Evolutionary conservation across 64 coral and sea anemone species (phyloP).

Genomic region (Porites lutea): DNA sequence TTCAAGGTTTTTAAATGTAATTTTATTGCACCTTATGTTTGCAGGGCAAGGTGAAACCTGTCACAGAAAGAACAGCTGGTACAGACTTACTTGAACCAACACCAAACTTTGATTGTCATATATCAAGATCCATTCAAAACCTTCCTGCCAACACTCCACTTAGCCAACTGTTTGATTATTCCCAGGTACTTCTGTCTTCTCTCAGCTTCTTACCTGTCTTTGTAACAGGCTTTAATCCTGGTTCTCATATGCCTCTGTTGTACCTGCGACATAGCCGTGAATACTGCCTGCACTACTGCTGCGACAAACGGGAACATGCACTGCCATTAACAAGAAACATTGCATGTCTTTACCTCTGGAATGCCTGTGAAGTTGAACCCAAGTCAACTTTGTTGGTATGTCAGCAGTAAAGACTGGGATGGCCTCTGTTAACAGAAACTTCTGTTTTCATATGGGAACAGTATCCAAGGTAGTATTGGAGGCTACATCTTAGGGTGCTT

Average conservation of each 20-base stretch:
- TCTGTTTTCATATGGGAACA: too few species aligned
- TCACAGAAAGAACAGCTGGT: conserved; percentile 60
- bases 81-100: conserved; percentile 71
- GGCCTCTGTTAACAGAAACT: too few species aligned
- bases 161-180: conserved; percentile 69
- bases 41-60: conserved; percentile 83
- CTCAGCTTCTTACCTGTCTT: too few species aligned
- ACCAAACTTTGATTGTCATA: conserved; percentile 92
- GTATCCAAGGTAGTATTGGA: too few species aligned
- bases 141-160: conserved; percentile 65
- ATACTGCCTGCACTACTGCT: too few species aligned
- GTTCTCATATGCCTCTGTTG: neutral
- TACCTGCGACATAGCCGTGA: neutral
- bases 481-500: too few species aligned
- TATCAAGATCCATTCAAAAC: conserved; percentile 72
- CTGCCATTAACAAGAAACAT: too few species aligned
- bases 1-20: neutral
- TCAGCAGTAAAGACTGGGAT: too few species aligned
- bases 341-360: too few species aligned
- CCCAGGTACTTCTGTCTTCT: conserved; percentile 54
- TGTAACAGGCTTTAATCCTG: neutral
- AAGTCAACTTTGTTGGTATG: too few species aligned
- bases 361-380: too few species aligned
- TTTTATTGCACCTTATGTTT: neutral
- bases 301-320: too few species aligned